Evolutionary conservation across 64 coral and sea anemone genomes (phyloP), one percentile per base, ranked within the genome.

Genomic region (Orbicella faveolata): DNA sequence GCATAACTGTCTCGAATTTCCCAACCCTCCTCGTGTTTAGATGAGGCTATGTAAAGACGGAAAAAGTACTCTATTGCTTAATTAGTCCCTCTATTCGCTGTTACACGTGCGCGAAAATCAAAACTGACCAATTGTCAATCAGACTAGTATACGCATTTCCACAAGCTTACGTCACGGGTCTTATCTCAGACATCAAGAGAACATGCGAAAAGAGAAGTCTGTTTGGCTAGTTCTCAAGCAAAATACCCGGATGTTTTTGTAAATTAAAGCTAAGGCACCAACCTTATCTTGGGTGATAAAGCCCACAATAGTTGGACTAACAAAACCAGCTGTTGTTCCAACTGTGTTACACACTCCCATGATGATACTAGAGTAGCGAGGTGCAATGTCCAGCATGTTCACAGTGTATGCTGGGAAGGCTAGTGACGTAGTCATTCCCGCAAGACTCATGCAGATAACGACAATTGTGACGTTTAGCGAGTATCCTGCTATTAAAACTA

Each of bases 361-460:
- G 11, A 96, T 77, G 34, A 96, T 92, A 44, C 91, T 74, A 4
- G 92, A 92, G 67, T 88, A 96, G 23, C 92, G 95, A 5, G 95
- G 95, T 0, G 95, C 92, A 36, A 96, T 94, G 81, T 96, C 95
- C 2, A 96, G 79, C 92, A 96, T 96, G 81, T 96, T 96, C 36
- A 96, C 95, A 57, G 95, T 96, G 83, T 96, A 96, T 34, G 91
- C 95, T 25, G 95, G 91, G 54, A 84, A 96, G 44, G 95, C 91
- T 34, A 96, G 18, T 23, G 95, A 96, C 1, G 95, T 96, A 1
- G 95, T 91, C 69, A 83, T 48, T 23, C 95, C 95, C 36, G 95
- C 92, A 21, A 96, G 51, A 34, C 92, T 84, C 89, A 96, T 94
- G 59, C 94, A 96, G 17, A 94, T 61, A 17, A 96, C 83, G 12